These are phyloP conservation scores for Phrynocephalus guinanensis DNA, from an alignment of 2,797 vertebrate genomes.

Conservation along the genomic window DNA sequence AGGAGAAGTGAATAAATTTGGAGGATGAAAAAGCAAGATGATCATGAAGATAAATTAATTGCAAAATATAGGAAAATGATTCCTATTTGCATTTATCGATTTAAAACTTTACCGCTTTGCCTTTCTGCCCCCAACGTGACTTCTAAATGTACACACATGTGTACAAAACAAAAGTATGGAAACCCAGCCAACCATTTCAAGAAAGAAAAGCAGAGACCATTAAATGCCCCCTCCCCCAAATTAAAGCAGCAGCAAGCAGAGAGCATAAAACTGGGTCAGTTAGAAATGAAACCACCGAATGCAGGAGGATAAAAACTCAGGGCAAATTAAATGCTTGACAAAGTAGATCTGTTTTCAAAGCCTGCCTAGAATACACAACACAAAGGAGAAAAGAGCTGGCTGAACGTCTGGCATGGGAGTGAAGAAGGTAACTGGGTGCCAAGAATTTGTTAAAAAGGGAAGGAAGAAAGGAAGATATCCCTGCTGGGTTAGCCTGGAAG, in stretches of 20 bases:
- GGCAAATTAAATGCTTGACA: constrained; percentile 12
- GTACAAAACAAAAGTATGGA: background rate
- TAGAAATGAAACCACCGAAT: background rate
- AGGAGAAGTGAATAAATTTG: background rate
- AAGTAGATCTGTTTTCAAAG: background rate
- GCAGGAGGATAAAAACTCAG: background rate
- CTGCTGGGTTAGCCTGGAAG: background rate
- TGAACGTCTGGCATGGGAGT: background rate
- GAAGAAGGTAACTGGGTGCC: background rate
- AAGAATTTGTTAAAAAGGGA: background rate
- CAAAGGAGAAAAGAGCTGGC: background rate
- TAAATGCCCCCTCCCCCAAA: background rate
- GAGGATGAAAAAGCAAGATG: background rate
- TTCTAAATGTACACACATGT: background rate
- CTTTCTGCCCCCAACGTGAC: background rate
- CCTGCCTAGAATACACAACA: background rate
- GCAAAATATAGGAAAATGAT: background rate
- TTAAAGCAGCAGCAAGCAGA: constrained; percentile 9
- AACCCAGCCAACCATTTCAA: background rate
- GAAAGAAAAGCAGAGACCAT: background rate
- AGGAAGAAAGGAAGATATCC: too few species aligned
- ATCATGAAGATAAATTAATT: too few species aligned
- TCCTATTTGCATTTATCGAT: background rate
- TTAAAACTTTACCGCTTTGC: background rate
- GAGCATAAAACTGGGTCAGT: constrained; percentile 1